phyloP scores from a whole-genome alignment of 2,888 invertebrate species.

The Pyrrhosoma nymphula region DNA sequence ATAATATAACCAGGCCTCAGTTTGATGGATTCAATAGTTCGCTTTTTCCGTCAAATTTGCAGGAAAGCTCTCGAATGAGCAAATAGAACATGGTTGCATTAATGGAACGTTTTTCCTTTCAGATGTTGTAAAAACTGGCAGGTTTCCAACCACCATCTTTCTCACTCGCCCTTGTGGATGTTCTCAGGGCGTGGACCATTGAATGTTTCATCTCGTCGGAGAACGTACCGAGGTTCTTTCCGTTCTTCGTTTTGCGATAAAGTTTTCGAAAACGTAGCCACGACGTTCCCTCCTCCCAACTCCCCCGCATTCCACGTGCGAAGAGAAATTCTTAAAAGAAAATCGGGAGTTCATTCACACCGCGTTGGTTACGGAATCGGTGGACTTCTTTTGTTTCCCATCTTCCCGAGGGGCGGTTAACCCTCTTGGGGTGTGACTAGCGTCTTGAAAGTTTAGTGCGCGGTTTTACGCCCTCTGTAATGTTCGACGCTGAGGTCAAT shows the following conservation, averaged over 20 bases:
- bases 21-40: no score
- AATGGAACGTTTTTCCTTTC: no score
- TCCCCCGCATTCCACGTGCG: neutral
- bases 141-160: no score
- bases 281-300: neutral
- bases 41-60: no score
- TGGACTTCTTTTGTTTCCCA: neutral
- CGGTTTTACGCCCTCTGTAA: neutral
- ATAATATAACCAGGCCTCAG: no score
- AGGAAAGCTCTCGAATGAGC: no score
- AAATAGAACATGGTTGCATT: no score
- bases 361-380: neutral
- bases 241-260: neutral
- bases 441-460: neutral
- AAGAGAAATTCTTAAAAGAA: neutral
- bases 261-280: neutral
- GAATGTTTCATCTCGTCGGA: neutral
- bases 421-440: neutral
- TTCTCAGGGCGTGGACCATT: neutral
- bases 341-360: constrained; percentile 1
- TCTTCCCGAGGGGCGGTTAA: neutral
- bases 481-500: neutral
- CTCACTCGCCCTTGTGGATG: no score
- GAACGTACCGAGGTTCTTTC: neutral
- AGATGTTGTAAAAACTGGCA: no score